phyloP scores from a whole-genome alignment of 1,140 invertebrate species.

The Scaptomyza graminum region DNA sequence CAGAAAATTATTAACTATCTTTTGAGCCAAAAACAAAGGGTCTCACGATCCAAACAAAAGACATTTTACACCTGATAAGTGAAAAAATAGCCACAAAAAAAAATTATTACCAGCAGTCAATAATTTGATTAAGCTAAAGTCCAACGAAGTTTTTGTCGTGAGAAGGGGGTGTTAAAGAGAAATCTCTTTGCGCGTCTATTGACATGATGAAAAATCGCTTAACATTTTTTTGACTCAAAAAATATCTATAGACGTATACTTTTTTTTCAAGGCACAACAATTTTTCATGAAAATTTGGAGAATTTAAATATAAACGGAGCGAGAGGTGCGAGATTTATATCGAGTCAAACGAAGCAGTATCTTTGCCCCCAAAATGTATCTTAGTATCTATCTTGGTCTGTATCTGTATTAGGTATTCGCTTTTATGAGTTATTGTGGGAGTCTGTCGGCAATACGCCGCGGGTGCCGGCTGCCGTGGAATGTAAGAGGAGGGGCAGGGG shows the following conservation, averaged over 20 bases:
- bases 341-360: constrained; percentile 21
- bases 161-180: constrained; percentile 49
- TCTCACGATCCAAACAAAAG: not conserved
- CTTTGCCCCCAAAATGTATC: constrained; percentile 6
- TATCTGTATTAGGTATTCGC: constrained; percentile 27
- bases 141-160: constrained; percentile 29
- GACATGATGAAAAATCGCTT: constrained; percentile 79
- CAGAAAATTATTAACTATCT: constrained; percentile 29
- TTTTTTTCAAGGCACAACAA: constrained; percentile 43
- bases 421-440: constrained; percentile 81
- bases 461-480: constrained; percentile 42
- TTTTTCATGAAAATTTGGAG: constrained; percentile 60
- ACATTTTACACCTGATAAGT: constrained; percentile 27
- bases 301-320: constrained; percentile 79
- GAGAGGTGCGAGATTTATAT: constrained; percentile 73
- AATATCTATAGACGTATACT: constrained; percentile 24
- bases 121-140: constrained; percentile 50
- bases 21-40: constrained; percentile 4
- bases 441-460: constrained; percentile 65
- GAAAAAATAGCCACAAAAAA: not conserved
- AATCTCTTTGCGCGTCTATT: constrained; percentile 56
- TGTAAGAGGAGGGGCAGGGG: not conserved
- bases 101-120: constrained; percentile 28
- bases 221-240: constrained; percentile 80
- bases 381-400: constrained; percentile 33